These are phyloP conservation scores for Clarias batrachus DNA, from an alignment of 2,113 vertebrate species.

Conservation along the genomic window DNA sequence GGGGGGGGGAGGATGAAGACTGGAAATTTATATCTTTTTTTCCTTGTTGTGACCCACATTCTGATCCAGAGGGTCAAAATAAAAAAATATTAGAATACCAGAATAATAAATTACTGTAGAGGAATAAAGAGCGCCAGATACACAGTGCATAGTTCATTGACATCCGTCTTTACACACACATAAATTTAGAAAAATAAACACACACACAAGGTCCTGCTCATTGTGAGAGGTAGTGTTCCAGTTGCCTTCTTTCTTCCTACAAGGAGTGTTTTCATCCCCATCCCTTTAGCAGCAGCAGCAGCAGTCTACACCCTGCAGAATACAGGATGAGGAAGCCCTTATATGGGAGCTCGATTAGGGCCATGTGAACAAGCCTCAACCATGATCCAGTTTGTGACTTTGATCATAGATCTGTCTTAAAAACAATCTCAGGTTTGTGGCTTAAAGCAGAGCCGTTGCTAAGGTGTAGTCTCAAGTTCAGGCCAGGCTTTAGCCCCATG, in stretches of 20 bases:
- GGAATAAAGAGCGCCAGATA: slow-evolving; percentile 29
- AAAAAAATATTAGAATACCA: slow-evolving; percentile 12
- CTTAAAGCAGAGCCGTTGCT: neutral
- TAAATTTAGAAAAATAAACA: slow-evolving; percentile 21
- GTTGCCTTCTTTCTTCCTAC: slow-evolving; percentile 28
- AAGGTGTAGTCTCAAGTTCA: slow-evolving; percentile 1
- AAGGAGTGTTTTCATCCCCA: slow-evolving; percentile 29
- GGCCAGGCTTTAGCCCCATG: neutral
- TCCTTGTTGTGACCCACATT: neutral
- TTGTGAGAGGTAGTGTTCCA: slow-evolving; percentile 51
- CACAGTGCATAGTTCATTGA: slow-evolving; percentile 53
- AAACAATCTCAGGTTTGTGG: neutral
- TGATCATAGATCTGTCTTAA: neutral
- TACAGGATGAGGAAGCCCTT: slow-evolving; percentile 44
- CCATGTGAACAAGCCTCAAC: neutral
- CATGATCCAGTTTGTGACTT: neutral
- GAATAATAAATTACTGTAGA: slow-evolving; percentile 49
- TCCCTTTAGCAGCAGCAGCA: slow-evolving; percentile 17
- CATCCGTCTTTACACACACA: neutral
- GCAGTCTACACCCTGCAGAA: slow-evolving; percentile 19
- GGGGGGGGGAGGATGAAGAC: neutral
- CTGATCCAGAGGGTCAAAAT: neutral
- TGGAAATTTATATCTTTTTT: neutral
- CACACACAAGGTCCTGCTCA: slow-evolving; percentile 38
- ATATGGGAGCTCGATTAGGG: slow-evolving; percentile 35